Evolutionary conservation across 2,888 invertebrate genomes (phyloP).

Genomic region (Zygaena filipendulae): DNA sequence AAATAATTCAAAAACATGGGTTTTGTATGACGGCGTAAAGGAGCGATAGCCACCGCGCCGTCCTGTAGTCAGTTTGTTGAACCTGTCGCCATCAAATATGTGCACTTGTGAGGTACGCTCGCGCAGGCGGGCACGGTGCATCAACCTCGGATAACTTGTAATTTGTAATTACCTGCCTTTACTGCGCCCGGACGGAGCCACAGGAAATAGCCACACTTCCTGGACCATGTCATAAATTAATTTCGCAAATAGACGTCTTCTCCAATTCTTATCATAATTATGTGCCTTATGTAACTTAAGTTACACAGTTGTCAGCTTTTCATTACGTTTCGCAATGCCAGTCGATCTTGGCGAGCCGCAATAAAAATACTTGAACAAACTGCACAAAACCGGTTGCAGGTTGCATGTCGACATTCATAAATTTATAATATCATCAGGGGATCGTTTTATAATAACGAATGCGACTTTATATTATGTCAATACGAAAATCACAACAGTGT

Average conservation of each 20-base stretch:
- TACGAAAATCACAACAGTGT: too few species aligned
- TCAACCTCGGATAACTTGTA: constrained; percentile 64
- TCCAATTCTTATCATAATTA: constrained; percentile 21
- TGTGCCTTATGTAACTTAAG: too few species aligned
- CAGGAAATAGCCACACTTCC: constrained; percentile 52
- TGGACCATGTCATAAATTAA: constrained; percentile 38
- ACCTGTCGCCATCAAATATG: constrained; percentile 53
- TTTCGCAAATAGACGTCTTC: constrained; percentile 32
- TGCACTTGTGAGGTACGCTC: constrained; percentile 38
- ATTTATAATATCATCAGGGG: too few species aligned
- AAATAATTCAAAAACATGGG: constrained; percentile 46
- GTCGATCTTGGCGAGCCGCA: too few species aligned
- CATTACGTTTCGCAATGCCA: too few species aligned
- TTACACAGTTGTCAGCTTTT: too few species aligned
- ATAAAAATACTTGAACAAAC: too few species aligned
- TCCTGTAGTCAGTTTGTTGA: constrained; percentile 65
- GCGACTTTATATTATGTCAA: too few species aligned
- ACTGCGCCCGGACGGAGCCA: constrained; percentile 47
- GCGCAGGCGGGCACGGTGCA: constrained; percentile 33
- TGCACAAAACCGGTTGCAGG: not conserved
- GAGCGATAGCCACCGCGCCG: too few species aligned
- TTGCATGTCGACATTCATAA: not conserved
- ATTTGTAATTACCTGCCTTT: constrained; percentile 63
- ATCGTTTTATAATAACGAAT: too few species aligned
- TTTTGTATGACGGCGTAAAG: too few species aligned